Conservation (phyloP, 2,113 vertebrate genomes). For the Platanista minor region DNA sequence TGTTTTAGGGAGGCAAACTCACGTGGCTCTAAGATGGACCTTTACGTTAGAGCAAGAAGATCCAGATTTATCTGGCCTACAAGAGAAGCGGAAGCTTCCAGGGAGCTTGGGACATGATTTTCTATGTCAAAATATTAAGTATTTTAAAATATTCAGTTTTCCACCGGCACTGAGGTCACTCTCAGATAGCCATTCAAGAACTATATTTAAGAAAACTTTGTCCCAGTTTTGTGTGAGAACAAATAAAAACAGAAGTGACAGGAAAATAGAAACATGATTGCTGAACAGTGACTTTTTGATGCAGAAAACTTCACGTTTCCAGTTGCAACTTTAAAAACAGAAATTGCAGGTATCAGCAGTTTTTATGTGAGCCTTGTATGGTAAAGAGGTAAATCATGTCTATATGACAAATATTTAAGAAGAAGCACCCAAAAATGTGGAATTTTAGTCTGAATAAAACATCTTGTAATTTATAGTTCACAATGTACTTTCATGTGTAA, state of each 20-base stretch:
- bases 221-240: neutral
- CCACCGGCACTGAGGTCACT: accelerated
- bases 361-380: neutral
- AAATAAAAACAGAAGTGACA: neutral
- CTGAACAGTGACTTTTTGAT: neutral
- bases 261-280: neutral
- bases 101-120: neutral
- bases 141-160: neutral
- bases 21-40: neutral
- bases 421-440: neutral
- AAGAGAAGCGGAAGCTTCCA: neutral
- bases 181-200: neutral
- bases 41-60: neutral
- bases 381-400: neutral
- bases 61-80: neutral
- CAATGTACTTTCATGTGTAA: neutral
- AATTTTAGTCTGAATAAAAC: neutral
- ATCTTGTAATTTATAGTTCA: neutral
- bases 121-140: neutral
- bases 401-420: neutral
- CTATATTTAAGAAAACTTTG: neutral
- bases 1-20: neutral
- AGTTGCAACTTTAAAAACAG: neutral
- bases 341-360: neutral
- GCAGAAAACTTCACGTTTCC: neutral